Evolutionary conservation across 2,797 vertebrate genomes (phyloP).

Genomic region (Corythornis leucogaster): DNA sequence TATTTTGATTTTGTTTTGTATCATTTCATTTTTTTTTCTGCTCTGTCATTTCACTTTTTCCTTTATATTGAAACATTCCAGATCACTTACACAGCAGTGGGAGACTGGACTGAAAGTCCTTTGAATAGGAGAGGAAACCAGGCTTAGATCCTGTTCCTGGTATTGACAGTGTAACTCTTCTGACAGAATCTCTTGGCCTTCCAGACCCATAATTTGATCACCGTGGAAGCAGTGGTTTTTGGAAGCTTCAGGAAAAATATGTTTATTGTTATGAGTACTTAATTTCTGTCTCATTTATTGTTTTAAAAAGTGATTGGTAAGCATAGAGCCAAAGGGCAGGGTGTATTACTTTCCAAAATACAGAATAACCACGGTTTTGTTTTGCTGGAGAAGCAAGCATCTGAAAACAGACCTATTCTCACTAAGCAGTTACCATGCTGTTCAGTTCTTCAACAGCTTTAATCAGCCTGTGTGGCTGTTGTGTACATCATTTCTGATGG

Average conservation of each 20-base stretch:
- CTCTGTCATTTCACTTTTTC: neutral
- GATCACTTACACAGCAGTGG: neutral
- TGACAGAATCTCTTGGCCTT: neutral
- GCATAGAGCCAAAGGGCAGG: neutral
- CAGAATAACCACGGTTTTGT: rapidly evolving
- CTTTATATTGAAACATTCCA: neutral
- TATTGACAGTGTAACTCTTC: neutral
- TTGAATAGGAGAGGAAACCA: neutral
- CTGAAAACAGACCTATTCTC: neutral
- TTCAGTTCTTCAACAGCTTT: neutral
- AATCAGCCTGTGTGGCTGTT: neutral
- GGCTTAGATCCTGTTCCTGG: neutral
- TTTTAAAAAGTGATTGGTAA: neutral
- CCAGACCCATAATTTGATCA: neutral
- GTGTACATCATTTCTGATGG: neutral
- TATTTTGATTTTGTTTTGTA: neutral
- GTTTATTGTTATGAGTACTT: neutral
- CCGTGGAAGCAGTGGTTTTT: neutral
- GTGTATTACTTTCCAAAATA: neutral
- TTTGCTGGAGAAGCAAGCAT: neutral
- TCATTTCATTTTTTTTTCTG: neutral
- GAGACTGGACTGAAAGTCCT: neutral
- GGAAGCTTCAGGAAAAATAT: neutral
- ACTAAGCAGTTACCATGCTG: neutral
- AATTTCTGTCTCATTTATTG: neutral